A percentile compares a stretch with the other conserved stretches of the same genome.
These are phyloP conservation scores for Champsocephalus gunnari DNA, from an alignment of 2,797 vertebrate species.

Conservation along the genomic window DNA sequence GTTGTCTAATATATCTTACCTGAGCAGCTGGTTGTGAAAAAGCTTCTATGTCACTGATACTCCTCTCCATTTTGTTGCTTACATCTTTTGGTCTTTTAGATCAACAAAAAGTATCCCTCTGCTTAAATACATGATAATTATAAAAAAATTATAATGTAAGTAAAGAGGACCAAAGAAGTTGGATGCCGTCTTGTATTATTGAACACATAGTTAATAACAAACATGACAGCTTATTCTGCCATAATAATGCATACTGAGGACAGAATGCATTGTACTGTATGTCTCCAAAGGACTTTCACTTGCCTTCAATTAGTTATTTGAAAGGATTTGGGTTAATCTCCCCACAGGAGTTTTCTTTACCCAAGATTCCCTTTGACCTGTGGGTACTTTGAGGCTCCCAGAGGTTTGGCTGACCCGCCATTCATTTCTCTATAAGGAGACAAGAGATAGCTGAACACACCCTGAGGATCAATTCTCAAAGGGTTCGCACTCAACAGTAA, in stretches of 20 bases:
- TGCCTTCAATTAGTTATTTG: slow-evolving; percentile 26
- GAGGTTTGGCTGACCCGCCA: slow-evolving; percentile 50
- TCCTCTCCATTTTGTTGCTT: neutral
- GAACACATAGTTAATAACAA: neutral
- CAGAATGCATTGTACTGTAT: neutral
- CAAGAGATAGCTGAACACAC: slow-evolving; percentile 40
- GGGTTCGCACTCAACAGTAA: slow-evolving; percentile 32
- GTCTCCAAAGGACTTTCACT: neutral
- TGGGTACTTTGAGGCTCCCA: slow-evolving; percentile 8
- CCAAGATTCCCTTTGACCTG: slow-evolving; percentile 19
- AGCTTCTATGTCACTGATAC: slow-evolving; percentile 24
- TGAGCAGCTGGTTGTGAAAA: slow-evolving; percentile 65
- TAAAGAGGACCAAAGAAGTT: neutral
- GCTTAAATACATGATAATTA: neutral
- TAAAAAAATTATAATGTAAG: neutral
- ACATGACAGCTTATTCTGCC: neutral
- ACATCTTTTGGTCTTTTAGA: slow-evolving; percentile 19
- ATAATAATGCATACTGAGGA: slow-evolving; percentile 2
- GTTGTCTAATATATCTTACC: slow-evolving; percentile 68
- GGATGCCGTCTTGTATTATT: neutral
- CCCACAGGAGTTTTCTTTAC: neutral
- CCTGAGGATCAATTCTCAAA: slow-evolving; percentile 50
- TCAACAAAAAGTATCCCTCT: neutral
- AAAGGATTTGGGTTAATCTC: slow-evolving; percentile 10
- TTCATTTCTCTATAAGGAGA: slow-evolving; percentile 43